Evolutionary conservation across 2,888 invertebrate species (phyloP).

Genomic region (Geotrupes spiniger): DNA sequence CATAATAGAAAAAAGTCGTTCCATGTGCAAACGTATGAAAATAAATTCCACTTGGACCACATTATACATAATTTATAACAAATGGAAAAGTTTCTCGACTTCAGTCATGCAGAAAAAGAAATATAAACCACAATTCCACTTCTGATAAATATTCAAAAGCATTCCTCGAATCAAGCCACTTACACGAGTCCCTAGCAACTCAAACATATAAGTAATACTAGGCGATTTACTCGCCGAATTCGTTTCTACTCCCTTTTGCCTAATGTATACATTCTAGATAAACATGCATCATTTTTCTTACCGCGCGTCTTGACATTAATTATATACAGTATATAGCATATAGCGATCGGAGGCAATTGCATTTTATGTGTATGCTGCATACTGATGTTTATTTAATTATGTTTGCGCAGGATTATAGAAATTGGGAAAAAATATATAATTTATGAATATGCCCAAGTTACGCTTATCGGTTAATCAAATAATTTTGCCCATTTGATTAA

Average conservation of each 20-base stretch:
- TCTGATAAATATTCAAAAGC: slow-evolving; percentile 33
- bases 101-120: slow-evolving; percentile 32
- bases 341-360: neutral
- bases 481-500: no score
- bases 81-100: slow-evolving; percentile 31
- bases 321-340: no score
- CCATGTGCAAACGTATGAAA: slow-evolving; percentile 9
- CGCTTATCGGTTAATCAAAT: no score
- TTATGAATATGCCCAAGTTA: no score
- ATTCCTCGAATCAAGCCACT: slow-evolving; percentile 27
- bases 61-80: slow-evolving; percentile 32
- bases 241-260: slow-evolving; percentile 7
- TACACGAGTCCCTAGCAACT: slow-evolving; percentile 23
- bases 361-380: neutral
- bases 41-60: slow-evolving; percentile 12
- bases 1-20: no score
- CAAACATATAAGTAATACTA: slow-evolving; percentile 25
- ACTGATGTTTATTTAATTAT: no score
- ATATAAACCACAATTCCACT: slow-evolving; percentile 30
- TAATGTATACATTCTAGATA: slow-evolving; percentile 3
- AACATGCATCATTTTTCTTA: slow-evolving; percentile 4
- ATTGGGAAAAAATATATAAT: no score
- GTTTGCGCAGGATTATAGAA: no score
- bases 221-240: slow-evolving; percentile 20
- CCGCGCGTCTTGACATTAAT: neutral